phyloP scores from a whole-genome alignment of 2,797 vertebrate species.

The Premnoplex brunnescens region DNA sequence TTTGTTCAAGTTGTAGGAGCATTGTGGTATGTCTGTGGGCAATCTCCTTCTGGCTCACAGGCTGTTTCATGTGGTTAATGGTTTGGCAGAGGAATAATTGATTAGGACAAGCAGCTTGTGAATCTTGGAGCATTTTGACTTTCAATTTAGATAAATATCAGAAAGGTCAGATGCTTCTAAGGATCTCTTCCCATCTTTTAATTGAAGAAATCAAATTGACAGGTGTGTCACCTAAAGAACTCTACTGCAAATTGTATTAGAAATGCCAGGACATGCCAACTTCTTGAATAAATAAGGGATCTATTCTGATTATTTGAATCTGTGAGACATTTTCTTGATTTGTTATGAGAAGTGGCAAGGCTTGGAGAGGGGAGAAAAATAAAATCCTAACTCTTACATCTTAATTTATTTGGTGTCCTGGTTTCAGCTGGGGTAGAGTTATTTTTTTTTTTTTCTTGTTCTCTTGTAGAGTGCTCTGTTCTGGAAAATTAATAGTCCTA shows the following conservation, averaged over 20 bases:
- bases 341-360: background rate
- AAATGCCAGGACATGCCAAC: background rate
- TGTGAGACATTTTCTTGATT: background rate
- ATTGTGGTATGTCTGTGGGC: background rate
- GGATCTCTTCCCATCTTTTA: background rate
- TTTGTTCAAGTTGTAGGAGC: background rate
- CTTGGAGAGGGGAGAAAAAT: background rate
- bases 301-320: background rate
- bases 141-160: background rate
- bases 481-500: background rate
- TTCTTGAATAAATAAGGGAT: background rate
- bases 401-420: background rate
- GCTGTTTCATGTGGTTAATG: background rate
- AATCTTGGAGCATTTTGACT: background rate
- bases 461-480: background rate
- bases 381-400: background rate
- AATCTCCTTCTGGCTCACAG: background rate
- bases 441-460: rapidly evolving
- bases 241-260: background rate
- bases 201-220: background rate
- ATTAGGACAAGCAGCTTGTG: background rate
- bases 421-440: background rate
- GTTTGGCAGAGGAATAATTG: background rate
- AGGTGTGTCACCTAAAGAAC: background rate
- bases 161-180: background rate